phyloP scores from a whole-genome alignment of 2,113 vertebrate genomes.

The Podilymbus podiceps region DNA sequence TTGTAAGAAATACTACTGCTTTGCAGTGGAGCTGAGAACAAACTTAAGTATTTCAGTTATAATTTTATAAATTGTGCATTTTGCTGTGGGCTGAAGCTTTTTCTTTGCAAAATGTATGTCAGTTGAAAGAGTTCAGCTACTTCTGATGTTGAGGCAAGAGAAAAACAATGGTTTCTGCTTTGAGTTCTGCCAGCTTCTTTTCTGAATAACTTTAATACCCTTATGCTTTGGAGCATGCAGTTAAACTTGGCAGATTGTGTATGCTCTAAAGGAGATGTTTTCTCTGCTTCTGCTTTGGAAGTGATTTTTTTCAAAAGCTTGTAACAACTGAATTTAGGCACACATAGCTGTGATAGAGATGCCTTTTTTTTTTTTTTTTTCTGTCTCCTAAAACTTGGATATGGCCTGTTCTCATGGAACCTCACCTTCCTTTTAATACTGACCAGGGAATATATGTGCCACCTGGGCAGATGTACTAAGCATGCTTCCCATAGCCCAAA shows the following conservation, averaged over 20 bases:
- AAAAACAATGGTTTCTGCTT: constrained; percentile 33
- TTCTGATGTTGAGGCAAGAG: constrained; percentile 7
- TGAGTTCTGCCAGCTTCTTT: constrained; percentile 32
- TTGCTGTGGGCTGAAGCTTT: neutral
- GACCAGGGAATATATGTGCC: fast-evolving
- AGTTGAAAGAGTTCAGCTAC: neutral
- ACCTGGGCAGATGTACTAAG: neutral
- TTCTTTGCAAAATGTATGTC: neutral
- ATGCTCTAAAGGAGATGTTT: constrained; percentile 9
- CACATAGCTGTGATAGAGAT: neutral
- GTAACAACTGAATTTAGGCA: neutral
- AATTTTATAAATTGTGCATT: neutral
- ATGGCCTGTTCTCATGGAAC: neutral
- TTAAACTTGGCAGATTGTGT: constrained; percentile 6
- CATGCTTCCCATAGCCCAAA: neutral
- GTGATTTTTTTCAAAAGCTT: neutral
- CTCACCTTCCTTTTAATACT: neutral
- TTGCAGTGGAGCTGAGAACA: neutral
- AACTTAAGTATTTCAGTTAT: neutral
- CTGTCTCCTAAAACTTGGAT: neutral
- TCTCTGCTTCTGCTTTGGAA: constrained; percentile 6
- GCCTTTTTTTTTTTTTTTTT: neutral
- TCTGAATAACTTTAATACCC: constrained; percentile 2
- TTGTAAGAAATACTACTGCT: neutral
- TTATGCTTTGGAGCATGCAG: constrained; percentile 18